These are phyloP conservation scores for Cryptosula pallasiana DNA, from an alignment of 2,888 invertebrate genomes.

Conservation along the genomic window DNA sequence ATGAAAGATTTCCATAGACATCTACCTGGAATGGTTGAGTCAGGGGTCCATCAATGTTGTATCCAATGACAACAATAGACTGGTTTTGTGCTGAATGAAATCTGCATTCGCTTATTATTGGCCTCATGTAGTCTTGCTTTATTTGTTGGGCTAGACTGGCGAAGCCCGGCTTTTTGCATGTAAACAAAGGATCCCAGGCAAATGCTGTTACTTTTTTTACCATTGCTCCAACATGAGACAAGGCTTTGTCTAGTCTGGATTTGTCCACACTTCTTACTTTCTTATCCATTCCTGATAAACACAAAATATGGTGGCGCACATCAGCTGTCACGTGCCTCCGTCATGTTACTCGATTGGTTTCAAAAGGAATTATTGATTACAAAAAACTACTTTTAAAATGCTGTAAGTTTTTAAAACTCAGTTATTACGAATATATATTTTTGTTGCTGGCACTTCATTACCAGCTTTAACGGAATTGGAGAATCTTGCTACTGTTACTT, in stretches of 20 bases:
- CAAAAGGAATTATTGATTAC: too few species aligned
- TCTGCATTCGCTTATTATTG: conserved; percentile 38
- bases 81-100: conserved; percentile 36
- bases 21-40: conserved; percentile 37
- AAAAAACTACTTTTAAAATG: too few species aligned
- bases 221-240: conserved; percentile 33
- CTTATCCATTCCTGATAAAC: conserved; percentile 11
- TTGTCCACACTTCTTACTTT: conserved; percentile 30
- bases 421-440: too few species aligned
- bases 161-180: conserved; percentile 32
- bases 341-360: too few species aligned
- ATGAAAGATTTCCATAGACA: background rate
- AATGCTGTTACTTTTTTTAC: conserved; percentile 36
- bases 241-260: conserved; percentile 35
- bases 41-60: conserved; percentile 32
- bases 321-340: too few species aligned
- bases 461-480: too few species aligned
- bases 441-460: too few species aligned
- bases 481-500: too few species aligned
- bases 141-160: conserved; percentile 32
- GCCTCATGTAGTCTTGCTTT: conserved; percentile 30
- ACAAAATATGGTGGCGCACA: background rate
- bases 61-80: conserved; percentile 40
- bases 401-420: too few species aligned
- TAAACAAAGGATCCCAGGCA: conserved; percentile 40